Evolutionary conservation across 2,888 invertebrate genomes (phyloP).

Genomic region (Tachina grossa): DNA sequence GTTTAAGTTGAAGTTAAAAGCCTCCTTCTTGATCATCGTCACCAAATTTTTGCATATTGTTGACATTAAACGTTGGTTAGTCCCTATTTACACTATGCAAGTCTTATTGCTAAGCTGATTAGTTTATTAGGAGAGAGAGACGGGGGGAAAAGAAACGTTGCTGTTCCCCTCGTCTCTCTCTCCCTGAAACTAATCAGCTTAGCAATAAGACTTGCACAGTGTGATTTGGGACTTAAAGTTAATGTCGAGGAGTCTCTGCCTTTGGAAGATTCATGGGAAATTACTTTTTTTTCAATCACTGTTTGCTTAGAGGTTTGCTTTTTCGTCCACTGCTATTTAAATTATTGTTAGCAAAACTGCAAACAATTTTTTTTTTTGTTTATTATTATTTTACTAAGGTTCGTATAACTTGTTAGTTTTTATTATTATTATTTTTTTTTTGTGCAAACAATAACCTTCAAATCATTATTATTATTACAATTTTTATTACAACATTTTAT

Average conservation of each 20-base stretch:
- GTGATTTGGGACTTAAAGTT: too few relatives aligned
- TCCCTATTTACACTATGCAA: too few relatives aligned
- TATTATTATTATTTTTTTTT: constrained; percentile 18
- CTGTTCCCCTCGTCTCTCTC: too few relatives aligned
- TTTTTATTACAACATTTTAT: constrained; percentile 57
- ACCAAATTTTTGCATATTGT: constrained; percentile 70
- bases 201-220: too few relatives aligned
- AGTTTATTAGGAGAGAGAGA: too few relatives aligned
- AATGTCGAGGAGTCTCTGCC: constrained; percentile 16
- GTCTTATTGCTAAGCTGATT: too few relatives aligned
- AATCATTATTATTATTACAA: constrained; percentile 61
- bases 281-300: constrained; percentile 45
- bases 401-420: constrained; percentile 13
- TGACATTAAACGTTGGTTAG: constrained; percentile 62
- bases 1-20: constrained; percentile 53
- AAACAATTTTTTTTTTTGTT: neutral
- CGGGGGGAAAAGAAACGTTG: too few relatives aligned
- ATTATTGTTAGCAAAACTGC: constrained; percentile 45
- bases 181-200: too few relatives aligned
- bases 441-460: constrained; percentile 67
- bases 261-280: constrained; percentile 65
- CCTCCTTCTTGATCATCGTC: constrained; percentile 59
- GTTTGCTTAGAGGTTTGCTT: neutral
- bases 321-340: constrained; percentile 26
- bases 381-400: constrained; percentile 18